phyloP scores from a whole-genome alignment of 2,797 vertebrate species.

The Falco novaeseelandiae region DNA sequence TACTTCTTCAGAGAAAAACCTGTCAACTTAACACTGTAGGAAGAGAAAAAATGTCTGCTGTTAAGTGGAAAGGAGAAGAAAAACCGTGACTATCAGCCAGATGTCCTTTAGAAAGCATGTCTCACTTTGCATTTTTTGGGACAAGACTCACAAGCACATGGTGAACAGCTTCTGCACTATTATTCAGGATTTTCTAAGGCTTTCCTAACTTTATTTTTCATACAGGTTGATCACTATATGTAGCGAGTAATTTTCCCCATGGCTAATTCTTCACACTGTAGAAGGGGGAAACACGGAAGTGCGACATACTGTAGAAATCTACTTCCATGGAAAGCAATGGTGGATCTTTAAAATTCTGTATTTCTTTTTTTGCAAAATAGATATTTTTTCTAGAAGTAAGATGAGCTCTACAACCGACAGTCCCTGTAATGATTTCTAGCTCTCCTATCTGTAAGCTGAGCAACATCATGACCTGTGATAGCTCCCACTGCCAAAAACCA shows the following conservation, averaged over 20 bases:
- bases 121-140: not conserved
- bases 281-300: not conserved
- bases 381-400: conserved; percentile 75
- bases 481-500: conserved; percentile 42
- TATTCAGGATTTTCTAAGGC: not conserved
- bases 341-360: conserved; percentile 32
- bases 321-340: conserved; percentile 45
- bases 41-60: not conserved
- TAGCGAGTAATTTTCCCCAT: not conserved
- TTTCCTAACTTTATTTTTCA: not conserved
- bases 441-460: conserved; percentile 74
- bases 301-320: not conserved
- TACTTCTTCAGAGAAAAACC: not conserved
- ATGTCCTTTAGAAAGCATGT: not conserved
- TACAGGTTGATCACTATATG: not conserved
- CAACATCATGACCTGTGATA: conserved; percentile 80
- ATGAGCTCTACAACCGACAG: conserved; percentile 85
- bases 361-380: conserved; percentile 74
- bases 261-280: not conserved
- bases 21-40: not conserved
- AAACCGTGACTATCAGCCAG: not conserved
- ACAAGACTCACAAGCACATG: not conserved
- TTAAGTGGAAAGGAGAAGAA: not conserved
- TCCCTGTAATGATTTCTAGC: conserved; percentile 81
- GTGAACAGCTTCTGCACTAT: not conserved